Evolutionary conservation across 2,113 vertebrate genomes (phyloP).

Genomic region (Terrapene triunguis): DNA sequence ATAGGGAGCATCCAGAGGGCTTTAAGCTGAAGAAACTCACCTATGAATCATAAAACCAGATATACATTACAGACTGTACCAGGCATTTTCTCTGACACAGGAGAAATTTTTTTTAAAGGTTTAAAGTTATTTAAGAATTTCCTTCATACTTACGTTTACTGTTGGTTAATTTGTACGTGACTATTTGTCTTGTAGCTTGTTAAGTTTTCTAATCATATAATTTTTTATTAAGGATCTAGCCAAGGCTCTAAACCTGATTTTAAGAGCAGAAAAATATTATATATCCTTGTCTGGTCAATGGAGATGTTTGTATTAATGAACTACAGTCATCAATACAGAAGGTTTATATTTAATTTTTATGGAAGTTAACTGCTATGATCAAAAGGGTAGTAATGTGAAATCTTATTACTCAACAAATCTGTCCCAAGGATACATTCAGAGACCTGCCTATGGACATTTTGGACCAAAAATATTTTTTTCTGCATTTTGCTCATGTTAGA

Average conservation of each 20-base stretch:
- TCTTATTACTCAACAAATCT: background rate
- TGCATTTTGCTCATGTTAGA: background rate
- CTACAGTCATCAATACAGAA: background rate
- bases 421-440: background rate
- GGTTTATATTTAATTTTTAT: background rate
- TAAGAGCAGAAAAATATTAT: rapidly evolving
- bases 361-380: background rate
- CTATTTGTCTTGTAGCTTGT: rapidly evolving
- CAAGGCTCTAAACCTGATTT: background rate
- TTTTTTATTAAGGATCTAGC: background rate
- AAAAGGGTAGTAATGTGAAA: background rate
- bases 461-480: background rate
- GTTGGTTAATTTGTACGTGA: background rate
- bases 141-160: background rate
- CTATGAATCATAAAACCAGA: background rate
- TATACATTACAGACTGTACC: background rate
- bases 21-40: constrained; percentile 49
- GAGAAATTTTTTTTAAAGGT: background rate
- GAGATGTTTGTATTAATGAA: background rate
- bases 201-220: background rate
- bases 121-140: constrained; percentile 32
- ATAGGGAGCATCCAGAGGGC: background rate
- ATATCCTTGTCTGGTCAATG: background rate
- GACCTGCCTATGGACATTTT: background rate
- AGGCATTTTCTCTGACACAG: background rate